These are phyloP conservation scores for Clavelina lepadiformis DNA, from an alignment of 23 tunicate genomes.

Conservation along the genomic window DNA sequence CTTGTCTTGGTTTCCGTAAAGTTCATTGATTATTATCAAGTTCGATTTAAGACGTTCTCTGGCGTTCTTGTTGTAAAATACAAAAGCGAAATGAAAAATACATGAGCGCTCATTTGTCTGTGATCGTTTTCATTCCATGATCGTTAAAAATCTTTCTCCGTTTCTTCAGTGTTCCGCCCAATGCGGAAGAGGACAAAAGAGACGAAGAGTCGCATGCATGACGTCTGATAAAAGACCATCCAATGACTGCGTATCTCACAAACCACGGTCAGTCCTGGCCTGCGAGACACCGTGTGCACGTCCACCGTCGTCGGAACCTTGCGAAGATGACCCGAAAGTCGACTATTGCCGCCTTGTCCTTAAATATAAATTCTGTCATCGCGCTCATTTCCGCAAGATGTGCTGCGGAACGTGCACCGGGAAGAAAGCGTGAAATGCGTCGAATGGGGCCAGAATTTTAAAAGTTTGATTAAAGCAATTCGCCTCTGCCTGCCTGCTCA, in stretches of 20 bases:
- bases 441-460: no score
- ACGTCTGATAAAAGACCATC: conserved; percentile 10
- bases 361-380: conserved; percentile 68
- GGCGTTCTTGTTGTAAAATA: no score
- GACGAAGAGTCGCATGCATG: conserved; percentile 73
- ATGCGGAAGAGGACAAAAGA: conserved; percentile 86
- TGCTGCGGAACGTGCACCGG: conserved; percentile 83
- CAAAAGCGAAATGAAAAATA: no score
- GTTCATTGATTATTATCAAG: neutral
- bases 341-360: conserved; percentile 71
- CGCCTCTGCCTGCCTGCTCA: no score
- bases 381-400: conserved; percentile 74
- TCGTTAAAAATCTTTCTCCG: neutral
- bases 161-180: conserved; percentile 57
- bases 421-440: neutral
- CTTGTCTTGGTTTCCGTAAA: neutral
- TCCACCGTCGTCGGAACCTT: neutral
- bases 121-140: no score
- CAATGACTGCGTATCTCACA: conserved; percentile 20
- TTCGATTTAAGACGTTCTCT: no score
- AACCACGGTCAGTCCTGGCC: conserved; percentile 42
- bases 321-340: conserved; percentile 77
- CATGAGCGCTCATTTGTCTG: no score
- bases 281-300: conserved; percentile 38
- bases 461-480: no score